Evolutionary conservation across 2,113 vertebrate genomes (phyloP).

Genomic region (Neodontobutis hainanensis): DNA sequence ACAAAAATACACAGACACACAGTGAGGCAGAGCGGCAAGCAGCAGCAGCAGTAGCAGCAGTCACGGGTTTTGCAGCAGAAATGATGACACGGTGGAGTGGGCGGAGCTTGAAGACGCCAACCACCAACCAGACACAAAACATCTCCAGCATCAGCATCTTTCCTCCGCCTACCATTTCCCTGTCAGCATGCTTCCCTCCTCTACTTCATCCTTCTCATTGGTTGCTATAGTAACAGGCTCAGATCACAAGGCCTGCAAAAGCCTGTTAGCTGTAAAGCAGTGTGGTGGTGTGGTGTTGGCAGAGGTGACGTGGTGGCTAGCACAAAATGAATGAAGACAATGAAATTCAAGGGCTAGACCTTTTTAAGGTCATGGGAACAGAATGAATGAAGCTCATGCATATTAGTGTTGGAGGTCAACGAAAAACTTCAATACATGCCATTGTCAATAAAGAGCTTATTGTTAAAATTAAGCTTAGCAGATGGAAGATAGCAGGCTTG

Average conservation of each 20-base stretch:
- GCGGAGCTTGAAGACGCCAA: slow-evolving; percentile 60
- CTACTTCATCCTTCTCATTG: slow-evolving; percentile 76
- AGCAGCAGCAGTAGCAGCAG: slow-evolving; percentile 56
- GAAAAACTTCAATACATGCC: not conserved
- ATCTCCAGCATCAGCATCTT: slow-evolving; percentile 65
- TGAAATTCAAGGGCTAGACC: slow-evolving; percentile 13
- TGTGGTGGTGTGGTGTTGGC: slow-evolving; percentile 54
- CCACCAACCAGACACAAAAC: slow-evolving; percentile 78
- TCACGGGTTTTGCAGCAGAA: slow-evolving; percentile 78
- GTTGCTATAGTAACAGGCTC: slow-evolving; percentile 89
- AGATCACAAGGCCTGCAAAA: slow-evolving; percentile 57
- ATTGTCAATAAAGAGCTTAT: not conserved
- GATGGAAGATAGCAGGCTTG: not conserved
- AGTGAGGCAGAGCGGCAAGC: slow-evolving; percentile 32
- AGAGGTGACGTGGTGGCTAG: slow-evolving; percentile 62
- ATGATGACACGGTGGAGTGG: slow-evolving; percentile 75
- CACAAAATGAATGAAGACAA: slow-evolving; percentile 44
- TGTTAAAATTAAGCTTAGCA: not conserved
- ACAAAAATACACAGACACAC: slow-evolving; percentile 44
- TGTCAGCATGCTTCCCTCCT: slow-evolving; percentile 70
- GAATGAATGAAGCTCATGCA: too few species aligned
- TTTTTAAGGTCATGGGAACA: not conserved
- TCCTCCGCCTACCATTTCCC: slow-evolving; percentile 66
- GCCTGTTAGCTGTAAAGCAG: slow-evolving; percentile 26
- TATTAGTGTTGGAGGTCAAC: too few species aligned